phyloP scores from a whole-genome alignment of 1,140 invertebrate genomes.

The Bombus sibiricus region DNA sequence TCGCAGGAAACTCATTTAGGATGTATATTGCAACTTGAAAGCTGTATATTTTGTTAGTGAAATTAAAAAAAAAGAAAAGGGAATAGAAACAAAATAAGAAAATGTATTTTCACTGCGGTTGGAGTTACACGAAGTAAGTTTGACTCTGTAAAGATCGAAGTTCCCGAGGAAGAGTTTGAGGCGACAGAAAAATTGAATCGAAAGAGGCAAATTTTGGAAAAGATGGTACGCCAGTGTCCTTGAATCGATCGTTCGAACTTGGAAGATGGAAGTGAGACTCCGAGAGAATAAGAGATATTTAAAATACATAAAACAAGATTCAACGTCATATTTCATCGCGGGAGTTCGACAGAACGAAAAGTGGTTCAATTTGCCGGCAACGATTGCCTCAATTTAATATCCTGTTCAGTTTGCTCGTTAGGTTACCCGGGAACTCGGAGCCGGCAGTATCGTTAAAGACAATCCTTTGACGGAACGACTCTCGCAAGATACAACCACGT shows the following conservation, averaged over 20 bases:
- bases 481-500: neutral
- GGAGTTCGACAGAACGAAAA: neutral
- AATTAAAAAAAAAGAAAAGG: neutral
- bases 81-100: neutral
- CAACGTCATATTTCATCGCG: neutral
- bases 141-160: neutral
- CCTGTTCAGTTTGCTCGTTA: constrained; percentile 29
- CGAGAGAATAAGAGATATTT: neutral
- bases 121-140: neutral
- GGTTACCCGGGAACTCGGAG: neutral
- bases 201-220: neutral
- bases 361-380: constrained; percentile 22
- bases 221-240: neutral
- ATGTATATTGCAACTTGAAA: too few species aligned
- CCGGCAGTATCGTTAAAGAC: constrained; percentile 13
- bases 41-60: neutral
- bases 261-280: neutral
- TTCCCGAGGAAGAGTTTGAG: neutral
- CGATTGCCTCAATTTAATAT: constrained; percentile 31
- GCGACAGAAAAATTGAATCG: neutral
- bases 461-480: constrained; percentile 13
- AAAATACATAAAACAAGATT: neutral
- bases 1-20: too few species aligned
- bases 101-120: neutral
- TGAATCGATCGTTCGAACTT: neutral